These are phyloP conservation scores for Himantopus leucocephalus DNA, from an alignment of 2,113 vertebrate genomes.

Conservation along the genomic window DNA sequence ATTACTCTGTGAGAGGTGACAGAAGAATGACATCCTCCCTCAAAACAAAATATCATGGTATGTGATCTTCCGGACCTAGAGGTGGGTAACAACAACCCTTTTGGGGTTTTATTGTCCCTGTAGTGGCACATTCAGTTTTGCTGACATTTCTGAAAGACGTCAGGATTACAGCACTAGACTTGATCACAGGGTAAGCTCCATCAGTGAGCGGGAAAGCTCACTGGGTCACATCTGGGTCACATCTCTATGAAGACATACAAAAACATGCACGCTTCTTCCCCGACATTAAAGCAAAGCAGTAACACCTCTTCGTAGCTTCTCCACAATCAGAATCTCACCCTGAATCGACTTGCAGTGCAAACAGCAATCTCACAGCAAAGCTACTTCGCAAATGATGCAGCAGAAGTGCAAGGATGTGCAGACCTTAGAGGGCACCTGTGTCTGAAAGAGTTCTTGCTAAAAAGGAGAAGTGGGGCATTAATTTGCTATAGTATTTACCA, in stretches of 20 bases:
- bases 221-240: background rate
- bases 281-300: background rate
- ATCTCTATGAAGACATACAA: background rate
- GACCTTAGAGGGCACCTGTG: background rate
- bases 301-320: background rate
- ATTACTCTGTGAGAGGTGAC: background rate
- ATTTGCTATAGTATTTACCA: background rate
- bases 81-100: background rate
- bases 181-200: background rate
- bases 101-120: background rate
- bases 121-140: background rate
- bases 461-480: background rate
- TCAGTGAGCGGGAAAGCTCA: background rate
- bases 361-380: background rate
- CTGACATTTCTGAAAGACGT: background rate
- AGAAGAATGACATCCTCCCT: background rate
- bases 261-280: accelerated
- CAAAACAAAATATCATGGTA: background rate
- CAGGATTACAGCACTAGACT: background rate
- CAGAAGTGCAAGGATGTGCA: background rate
- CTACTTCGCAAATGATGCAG: background rate
- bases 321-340: background rate
- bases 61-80: background rate
- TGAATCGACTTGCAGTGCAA: background rate
- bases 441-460: background rate